Base-by-base conservation (phyloP, 2,888 invertebrate species). In the Dryocosmus kuriphilus region DNA sequence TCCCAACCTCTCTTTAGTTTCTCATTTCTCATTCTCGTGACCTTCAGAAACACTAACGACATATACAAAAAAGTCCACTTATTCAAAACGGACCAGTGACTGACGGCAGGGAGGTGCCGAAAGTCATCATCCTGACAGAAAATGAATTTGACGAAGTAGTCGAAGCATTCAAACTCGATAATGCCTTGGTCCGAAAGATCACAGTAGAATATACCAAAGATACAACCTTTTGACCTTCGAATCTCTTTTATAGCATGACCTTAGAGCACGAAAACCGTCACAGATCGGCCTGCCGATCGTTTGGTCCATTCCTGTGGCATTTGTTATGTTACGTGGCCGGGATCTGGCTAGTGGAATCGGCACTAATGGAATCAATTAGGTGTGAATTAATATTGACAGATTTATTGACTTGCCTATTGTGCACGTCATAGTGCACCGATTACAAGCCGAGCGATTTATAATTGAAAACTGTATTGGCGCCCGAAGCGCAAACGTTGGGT, bases 301-400 rank as follows among this genome's bases (percentile, higher is more conserved):
- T 51, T 71, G 30, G 30, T 71, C 30, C 46, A 30, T n/a, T 46
- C 51, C n/a, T 27, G n/a, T 71, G 51, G 51, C 71, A 30, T 71
- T 71, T 51, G 51, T 30, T 71, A 55, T n/a, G 62, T 76, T 67
- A 76, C 65, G 41, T 27, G 77, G 24, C 65, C 61, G 55, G 22
- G 19, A 63, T 62, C 61, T 62, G 55, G 75, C 78, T 41, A 71
- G 77, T 73, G 30, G 79, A 81, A 85, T 83, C 77, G 80, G 81
- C 83, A 83, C 85, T 86, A 88, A 87, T 86, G 86, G 85, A 85
- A 87, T 85, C 87, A 87, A 88, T 88, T 88, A 86, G 85, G 83
- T 83, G 83, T 82, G 85, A 81, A 86, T 86, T 86, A 86, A 87
- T 88, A 88, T 88, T 86, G 88, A 86, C 86, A 86, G 88, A 87